phyloP scores from a whole-genome alignment of 2,888 invertebrate genomes.

The Drosophila koepferae region DNA sequence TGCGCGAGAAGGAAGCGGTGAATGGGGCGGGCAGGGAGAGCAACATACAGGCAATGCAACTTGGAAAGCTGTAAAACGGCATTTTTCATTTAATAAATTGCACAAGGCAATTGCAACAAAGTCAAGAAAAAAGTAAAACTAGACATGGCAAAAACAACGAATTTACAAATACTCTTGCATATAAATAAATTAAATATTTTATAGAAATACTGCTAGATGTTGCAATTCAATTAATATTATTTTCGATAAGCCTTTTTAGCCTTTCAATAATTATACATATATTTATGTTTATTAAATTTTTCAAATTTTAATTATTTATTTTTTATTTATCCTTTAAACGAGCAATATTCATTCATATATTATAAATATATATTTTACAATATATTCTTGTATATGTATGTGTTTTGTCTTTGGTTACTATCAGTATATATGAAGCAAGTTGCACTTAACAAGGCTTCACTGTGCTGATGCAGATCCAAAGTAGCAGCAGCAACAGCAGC shows the following conservation, averaged over 20 bases:
- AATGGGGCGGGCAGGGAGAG: background rate
- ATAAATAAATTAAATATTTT: background rate
- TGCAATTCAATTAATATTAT: too few relatives aligned
- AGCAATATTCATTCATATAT: too few relatives aligned
- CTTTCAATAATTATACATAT: too few relatives aligned
- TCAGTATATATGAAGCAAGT: background rate
- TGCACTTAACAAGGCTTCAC: constrained; percentile 39
- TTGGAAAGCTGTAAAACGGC: constrained; percentile 82
- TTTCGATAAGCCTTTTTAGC: too few relatives aligned
- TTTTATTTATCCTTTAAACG: too few relatives aligned
- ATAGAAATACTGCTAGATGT: too few relatives aligned
- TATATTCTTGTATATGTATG: too few relatives aligned
- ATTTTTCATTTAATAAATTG: constrained; percentile 82
- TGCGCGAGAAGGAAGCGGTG: background rate
- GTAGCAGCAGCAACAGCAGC: constrained; percentile 53
- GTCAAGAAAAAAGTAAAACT: constrained; percentile 49
- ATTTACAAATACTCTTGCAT: constrained; percentile 28
- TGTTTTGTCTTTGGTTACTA: background rate
- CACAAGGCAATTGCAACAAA: constrained; percentile 67
- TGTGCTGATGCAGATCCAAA: constrained; percentile 65
- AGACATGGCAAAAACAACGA: constrained; percentile 10
- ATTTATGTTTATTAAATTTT: too few relatives aligned
- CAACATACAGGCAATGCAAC: constrained; percentile 59
- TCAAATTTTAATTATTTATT: too few relatives aligned
- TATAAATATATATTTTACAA: too few relatives aligned